Evolutionary conservation across 2,888 invertebrate species (phyloP), one percentile per base, ranked within the genome.

Genomic region (Metalampra italica): DNA sequence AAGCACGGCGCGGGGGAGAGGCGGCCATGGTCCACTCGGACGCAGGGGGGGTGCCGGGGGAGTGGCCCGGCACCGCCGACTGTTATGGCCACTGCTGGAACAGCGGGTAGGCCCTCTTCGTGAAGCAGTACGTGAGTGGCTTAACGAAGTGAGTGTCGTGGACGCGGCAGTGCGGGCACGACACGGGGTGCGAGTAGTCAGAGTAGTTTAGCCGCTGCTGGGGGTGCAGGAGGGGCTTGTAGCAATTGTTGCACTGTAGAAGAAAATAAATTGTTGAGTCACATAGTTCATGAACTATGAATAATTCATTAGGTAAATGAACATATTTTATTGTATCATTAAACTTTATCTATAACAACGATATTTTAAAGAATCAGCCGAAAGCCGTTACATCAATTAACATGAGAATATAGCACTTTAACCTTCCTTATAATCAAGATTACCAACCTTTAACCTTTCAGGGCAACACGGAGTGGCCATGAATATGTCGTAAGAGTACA

Each of bases 401-500:
- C n/a, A n/a, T n/a, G n/a, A n/a, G n/a, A n/a, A n/a, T n/a, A n/a
- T n/a, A n/a, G n/a, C n/a, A n/a, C n/a, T n/a, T n/a, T n/a, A n/a
- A n/a, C n/a, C n/a, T n/a, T n/a, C n/a, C n/a, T n/a, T n/a, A n/a
- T n/a, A n/a, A 29, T 12, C 15, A 14, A 43, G 11, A 11, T 9
- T 36, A 77, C 85, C 79, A 74, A 97, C 97, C 93, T 95, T 96
- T 66, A 98, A 92, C 66, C 98, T 92, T 74, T 97, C 97, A 73
- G 94, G 92, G 90, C 98, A 98, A 85, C 98, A 99, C 13, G 98
- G 97, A 89, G 95, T 96, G 54, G 98, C 97, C 77, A 98, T 98
- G 82, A 99, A 98, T 66, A 99, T 97, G 86, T 99, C 98, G 76
- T 98, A 99, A 53, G 97, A 96, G 90, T 99, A 99, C 97, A 98